A percentile compares a stretch with the other conserved stretches of the same genome.
Evolutionary conservation across 2,113 vertebrate species (phyloP).

Genomic region (Elaphurus davidianus): DNA sequence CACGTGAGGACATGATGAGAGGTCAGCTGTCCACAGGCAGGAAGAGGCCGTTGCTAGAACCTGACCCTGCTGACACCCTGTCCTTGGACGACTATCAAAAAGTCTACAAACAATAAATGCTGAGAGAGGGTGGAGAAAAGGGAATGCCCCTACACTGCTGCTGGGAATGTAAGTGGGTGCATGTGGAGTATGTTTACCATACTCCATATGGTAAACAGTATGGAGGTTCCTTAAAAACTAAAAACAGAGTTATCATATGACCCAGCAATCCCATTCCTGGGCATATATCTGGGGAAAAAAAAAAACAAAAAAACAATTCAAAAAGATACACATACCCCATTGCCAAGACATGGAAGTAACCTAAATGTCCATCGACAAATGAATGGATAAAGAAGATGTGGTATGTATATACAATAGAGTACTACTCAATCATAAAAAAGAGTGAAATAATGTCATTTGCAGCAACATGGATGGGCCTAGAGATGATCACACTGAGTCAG

Average conservation of each 20-base stretch:
- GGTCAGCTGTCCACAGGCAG: fast-evolving
- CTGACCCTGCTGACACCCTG: not conserved
- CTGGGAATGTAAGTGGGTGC: not conserved
- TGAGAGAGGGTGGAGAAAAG: not conserved
- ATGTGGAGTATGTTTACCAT: too few species aligned
- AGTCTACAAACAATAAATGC: not conserved
- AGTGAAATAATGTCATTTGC: not conserved
- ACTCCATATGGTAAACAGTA: not conserved
- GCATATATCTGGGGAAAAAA: not conserved
- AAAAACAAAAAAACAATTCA: not conserved
- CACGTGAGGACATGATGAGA: fast-evolving
- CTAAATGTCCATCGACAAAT: not conserved
- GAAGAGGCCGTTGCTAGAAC: not conserved
- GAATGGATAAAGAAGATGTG: not conserved
- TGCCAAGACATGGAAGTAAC: not conserved
- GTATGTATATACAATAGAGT: not conserved
- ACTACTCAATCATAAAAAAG: not conserved
- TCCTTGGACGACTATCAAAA: not conserved
- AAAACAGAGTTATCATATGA: not conserved
- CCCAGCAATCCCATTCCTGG: not conserved
- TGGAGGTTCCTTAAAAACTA: not conserved
- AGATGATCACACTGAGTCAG: not conserved
- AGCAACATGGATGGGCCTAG: not conserved
- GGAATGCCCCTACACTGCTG: not conserved
- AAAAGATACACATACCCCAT: not conserved